A percentile compares a stretch with the other conserved stretches of the same genome.
Conservation (phyloP, 2,113 vertebrate genomes). For the Dryoscopus gambensis region DNA sequence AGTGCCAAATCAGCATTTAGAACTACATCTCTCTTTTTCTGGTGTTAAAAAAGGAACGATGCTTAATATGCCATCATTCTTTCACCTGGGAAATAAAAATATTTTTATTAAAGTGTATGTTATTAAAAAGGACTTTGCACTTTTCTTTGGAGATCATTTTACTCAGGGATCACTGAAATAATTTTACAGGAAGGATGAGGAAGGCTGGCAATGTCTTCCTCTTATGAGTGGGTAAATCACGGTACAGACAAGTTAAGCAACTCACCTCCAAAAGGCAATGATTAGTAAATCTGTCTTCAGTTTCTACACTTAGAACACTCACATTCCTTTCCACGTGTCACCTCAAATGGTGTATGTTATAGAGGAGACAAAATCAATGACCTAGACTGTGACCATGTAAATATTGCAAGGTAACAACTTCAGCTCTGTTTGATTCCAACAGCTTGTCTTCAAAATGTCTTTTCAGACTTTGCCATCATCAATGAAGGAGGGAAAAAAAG, state of each 20-base stretch:
- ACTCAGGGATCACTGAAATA: background rate
- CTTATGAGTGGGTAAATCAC: background rate
- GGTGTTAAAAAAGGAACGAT: background rate
- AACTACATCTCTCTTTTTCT: background rate
- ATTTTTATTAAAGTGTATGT: background rate
- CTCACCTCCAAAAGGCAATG: background rate
- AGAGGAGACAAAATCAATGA: background rate
- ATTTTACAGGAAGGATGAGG: background rate
- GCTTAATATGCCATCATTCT: background rate
- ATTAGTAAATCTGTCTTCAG: background rate
- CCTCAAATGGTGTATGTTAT: background rate
- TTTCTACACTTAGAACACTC: background rate
- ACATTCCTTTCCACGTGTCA: background rate
- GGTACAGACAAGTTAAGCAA: background rate
- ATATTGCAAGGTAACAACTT: background rate
- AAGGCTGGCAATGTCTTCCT: background rate
- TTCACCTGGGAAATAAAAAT: background rate
- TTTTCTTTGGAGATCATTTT: background rate
- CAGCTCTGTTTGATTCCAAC: background rate
- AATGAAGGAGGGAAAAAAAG: background rate
- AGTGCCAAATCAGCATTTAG: constrained; percentile 12
- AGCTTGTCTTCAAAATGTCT: background rate
- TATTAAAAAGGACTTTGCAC: background rate
- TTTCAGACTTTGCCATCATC: background rate
- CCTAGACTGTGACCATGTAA: background rate